Evolutionary conservation across 2,113 vertebrate genomes (phyloP), one percentile per base, ranked within the genome.

Genomic region (Phylloscopus whistleri): DNA sequence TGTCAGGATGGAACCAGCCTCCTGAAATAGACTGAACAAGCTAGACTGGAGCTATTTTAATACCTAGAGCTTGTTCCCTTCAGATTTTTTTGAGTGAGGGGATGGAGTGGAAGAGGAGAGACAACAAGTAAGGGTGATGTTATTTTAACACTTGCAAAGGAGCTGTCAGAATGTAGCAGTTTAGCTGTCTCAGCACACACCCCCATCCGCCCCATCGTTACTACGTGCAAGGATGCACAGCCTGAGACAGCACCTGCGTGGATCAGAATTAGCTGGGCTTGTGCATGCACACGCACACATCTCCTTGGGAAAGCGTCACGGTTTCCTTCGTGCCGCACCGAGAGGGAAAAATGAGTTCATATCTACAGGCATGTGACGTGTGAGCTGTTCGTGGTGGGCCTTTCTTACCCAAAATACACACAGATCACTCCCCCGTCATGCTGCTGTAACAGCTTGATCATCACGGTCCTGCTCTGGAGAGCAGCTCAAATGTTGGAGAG

Each of bases 21-120:
- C 96, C 95, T 94, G 95, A 97, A 97, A 97, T 97, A 97, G 94
- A 94, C 63, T 74, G 91, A 91, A 90, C 90, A 85, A 96, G 93
- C 81, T 92, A 94, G 93, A 94, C 89, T 0, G 72, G 81, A 96
- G 79, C 84, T 97, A 97, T 97, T 97, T 97, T 97, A 95, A 95
- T 96, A 93, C 75, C 72, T 88, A 53, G 41, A 95, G 87, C 75
- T 95, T 94, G 92, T 85, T 96, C 84, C 17, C 63, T 90, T 91
- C 85, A 70, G 60, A 55, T 51, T 86, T 88, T 59, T 84, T 87
- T 88, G 95, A 76, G 78, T 93, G 90, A 93, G 85, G 68, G 58
- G 74, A 94, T 73, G 87, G 80, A 74, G 52, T 80, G 53, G 88
- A 93, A 93, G 68, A 96, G 51, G 39, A 94, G 52, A 90, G 49